These are phyloP conservation scores for Premnoplex brunnescens DNA, from an alignment of 2,797 vertebrate species.

Conservation along the genomic window DNA sequence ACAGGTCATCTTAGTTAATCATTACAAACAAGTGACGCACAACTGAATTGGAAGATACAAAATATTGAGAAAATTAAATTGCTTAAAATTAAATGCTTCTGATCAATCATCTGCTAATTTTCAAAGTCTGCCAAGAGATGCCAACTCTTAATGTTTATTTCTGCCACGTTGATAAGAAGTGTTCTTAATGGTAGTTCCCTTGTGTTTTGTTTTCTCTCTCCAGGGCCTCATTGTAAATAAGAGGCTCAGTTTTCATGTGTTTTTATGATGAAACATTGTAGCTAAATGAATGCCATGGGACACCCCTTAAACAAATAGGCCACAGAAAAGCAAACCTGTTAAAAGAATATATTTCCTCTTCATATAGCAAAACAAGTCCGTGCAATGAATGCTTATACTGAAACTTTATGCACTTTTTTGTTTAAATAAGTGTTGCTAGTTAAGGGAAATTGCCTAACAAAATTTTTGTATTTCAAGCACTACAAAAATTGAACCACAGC, in stretches of 20 bases:
- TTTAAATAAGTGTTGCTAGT: constrained; percentile 57
- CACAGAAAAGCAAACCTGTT: constrained; percentile 64
- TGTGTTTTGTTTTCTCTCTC: constrained; percentile 66
- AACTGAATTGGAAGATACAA: constrained; percentile 5
- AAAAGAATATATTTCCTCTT: constrained; percentile 67
- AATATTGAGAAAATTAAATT: constrained; percentile 30
- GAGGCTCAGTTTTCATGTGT: constrained; percentile 67
- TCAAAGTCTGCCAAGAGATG: constrained; percentile 48
- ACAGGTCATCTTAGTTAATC: constrained; percentile 46
- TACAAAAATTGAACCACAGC: neutral
- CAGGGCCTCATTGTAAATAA: constrained; percentile 63
- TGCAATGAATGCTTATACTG: constrained; percentile 54
- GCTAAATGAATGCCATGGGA: constrained; percentile 72
- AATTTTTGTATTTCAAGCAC: constrained; percentile 15
- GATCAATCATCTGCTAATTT: constrained; percentile 62
- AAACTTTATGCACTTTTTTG: constrained; percentile 23
- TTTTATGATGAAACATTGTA: constrained; percentile 67
- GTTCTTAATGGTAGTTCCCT: constrained; percentile 62
- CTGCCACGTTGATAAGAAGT: constrained; percentile 55
- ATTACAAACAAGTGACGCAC: neutral
- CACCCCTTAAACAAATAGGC: constrained; percentile 64
- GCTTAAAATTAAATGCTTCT: neutral
- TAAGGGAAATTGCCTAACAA: constrained; percentile 61
- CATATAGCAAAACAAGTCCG: constrained; percentile 38
- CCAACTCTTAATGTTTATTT: constrained; percentile 60